Base-by-base conservation (phyloP, 64 coral and sea anemone species). In the Trachythela sp. region DNA sequence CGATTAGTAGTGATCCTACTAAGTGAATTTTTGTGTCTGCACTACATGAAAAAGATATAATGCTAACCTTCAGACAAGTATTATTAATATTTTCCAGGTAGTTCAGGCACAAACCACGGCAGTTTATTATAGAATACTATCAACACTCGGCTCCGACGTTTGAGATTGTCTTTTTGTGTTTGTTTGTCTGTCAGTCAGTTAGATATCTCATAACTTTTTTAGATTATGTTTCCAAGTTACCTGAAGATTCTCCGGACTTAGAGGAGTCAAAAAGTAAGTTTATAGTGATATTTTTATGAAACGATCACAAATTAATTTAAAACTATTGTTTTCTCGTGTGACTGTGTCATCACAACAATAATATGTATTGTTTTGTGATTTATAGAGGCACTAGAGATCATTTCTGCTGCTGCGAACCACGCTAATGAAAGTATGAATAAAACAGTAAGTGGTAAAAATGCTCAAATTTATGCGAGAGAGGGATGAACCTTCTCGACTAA, bases 401-500 rank as follows among this genome's bases (percentile, higher is more conserved):
- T 98, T 56, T 90, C 95, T 5, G 83, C 88, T 42, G 87, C 95
- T 22, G 95, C 95, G 2, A 32, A 36, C 8, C 95, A 93, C 50
- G 92, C 95, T 27, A 98, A 98, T 70, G 95, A 98, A 20, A 98
- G 92, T 70, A 98, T 98, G 95, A 98, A 98, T 36, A 92, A 94
- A 87, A 98, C 91, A 59, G 95, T 94, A 93, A 39, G 88, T 67
- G 6, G 8, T 4, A 1, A 26, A 40, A 39, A 13, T 0, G 0
- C 3, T 36, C 22, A 2, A 32, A 52, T 30, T 72, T 8, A 13
- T 48, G 5, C 0, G 9, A 36, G 0, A 20, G 9, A 18, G 15
- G 17, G 18, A 60, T 24, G 0, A 13, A 36, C 9, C 43, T 83
- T 51, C n/a, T n/a, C n/a, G n/a, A n/a, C n/a, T n/a, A n/a, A n/a